Conservation (phyloP, 2,797 vertebrate genomes). For the Poecilia gillii region DNA sequence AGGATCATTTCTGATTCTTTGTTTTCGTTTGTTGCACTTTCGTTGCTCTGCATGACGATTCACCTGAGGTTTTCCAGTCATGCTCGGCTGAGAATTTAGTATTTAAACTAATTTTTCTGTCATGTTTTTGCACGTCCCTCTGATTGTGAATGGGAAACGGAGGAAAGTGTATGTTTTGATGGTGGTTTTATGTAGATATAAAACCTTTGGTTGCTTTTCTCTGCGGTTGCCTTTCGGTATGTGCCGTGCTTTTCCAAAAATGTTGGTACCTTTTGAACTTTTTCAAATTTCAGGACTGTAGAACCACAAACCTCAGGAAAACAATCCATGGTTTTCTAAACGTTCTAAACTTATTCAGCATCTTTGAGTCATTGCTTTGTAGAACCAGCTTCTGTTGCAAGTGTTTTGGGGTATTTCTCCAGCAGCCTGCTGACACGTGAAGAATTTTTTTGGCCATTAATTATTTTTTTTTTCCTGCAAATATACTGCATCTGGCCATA, state of each 20-base stretch:
- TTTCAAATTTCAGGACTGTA: not conserved
- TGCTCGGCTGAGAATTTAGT: not conserved
- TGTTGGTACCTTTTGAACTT: not conserved
- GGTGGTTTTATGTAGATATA: not conserved
- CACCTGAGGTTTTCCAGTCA: not conserved
- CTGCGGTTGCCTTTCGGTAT: not conserved
- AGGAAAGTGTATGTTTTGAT: not conserved
- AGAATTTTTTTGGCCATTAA: not conserved
- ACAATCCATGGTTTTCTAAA: not conserved
- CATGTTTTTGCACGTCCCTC: not conserved
- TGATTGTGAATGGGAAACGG: not conserved
- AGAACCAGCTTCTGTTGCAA: not conserved
- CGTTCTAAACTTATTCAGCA: not conserved
- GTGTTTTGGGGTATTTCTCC: not conserved
- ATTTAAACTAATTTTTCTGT: not conserved
- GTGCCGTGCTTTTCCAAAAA: not conserved
- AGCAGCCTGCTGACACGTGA: not conserved
- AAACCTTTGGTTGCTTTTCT: not conserved
- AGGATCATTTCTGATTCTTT: conserved; percentile 48
- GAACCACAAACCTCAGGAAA: not conserved
- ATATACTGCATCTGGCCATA: not conserved
- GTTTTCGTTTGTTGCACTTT: not conserved
- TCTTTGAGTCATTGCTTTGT: not conserved
- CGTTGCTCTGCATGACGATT: not conserved
- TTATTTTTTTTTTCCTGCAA: not conserved